Evolutionary conservation across 2,797 vertebrate genomes (phyloP).

Genomic region (Falco cherrug): DNA sequence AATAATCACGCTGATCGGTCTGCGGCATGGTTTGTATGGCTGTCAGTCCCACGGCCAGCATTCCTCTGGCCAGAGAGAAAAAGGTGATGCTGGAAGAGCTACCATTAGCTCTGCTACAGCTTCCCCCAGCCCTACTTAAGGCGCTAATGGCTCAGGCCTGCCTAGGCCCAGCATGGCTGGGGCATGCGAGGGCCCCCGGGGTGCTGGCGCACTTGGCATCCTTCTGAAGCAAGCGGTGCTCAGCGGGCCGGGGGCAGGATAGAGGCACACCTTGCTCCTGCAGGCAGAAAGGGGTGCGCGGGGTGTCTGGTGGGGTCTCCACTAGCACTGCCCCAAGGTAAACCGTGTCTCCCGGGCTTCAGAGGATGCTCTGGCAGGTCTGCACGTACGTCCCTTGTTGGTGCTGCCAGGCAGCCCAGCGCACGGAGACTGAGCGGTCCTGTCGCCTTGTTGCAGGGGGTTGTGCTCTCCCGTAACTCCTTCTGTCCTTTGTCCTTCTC

Average conservation of each 20-base stretch:
- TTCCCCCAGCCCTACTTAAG: not conserved
- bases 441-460: not conserved
- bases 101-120: not conserved
- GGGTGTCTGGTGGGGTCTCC: not conserved
- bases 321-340: not conserved
- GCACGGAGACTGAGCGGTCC: too few relatives aligned
- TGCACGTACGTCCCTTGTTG: rapidly evolving
- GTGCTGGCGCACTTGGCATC: not conserved
- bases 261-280: not conserved
- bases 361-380: not conserved
- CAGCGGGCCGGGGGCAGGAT: not conserved
- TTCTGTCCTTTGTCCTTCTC: not conserved
- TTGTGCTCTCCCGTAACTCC: not conserved
- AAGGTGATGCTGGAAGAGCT: not conserved
- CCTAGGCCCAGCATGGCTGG: not conserved
- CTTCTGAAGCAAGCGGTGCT: not conserved
- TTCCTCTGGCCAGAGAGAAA: not conserved
- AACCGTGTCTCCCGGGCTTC: rapidly evolving
- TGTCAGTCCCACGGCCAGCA: not conserved
- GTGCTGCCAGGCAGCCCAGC: not conserved
- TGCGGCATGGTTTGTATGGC: not conserved
- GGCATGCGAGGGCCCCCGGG: too few relatives aligned
- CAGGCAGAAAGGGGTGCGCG: not conserved
- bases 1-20: not conserved
- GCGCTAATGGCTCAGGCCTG: not conserved